These are phyloP conservation scores for Epinephelus awoara DNA, from an alignment of 2,797 vertebrate genomes.

Conservation along the genomic window DNA sequence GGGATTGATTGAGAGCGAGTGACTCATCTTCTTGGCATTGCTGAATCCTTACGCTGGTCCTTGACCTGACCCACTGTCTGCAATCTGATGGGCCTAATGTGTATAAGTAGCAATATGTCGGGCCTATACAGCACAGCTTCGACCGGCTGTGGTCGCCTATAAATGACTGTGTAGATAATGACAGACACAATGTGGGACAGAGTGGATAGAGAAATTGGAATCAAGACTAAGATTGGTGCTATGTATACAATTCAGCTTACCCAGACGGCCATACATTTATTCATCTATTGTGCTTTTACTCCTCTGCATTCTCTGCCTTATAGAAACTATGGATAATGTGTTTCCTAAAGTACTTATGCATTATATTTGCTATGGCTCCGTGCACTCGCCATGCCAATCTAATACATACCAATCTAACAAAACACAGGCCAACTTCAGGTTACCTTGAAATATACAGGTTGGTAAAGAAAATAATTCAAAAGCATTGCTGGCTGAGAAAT, in stretches of 20 bases:
- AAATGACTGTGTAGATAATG: slow-evolving; percentile 23
- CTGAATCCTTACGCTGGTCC: slow-evolving; percentile 56
- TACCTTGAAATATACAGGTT: slow-evolving; percentile 21
- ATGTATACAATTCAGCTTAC: slow-evolving; percentile 12
- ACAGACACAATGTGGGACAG: slow-evolving; percentile 10
- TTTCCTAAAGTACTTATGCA: slow-evolving; percentile 13
- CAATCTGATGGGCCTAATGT: slow-evolving; percentile 24
- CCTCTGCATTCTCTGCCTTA: slow-evolving; percentile 1
- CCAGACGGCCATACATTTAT: slow-evolving; percentile 17
- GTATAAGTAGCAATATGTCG: slow-evolving; percentile 4
- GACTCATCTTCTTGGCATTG: slow-evolving; percentile 64
- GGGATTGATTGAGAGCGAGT: slow-evolving; percentile 55
- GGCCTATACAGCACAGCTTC: slow-evolving; percentile 1
- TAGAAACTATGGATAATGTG: slow-evolving; percentile 17
- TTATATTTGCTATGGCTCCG: slow-evolving; percentile 8
- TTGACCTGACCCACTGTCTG: slow-evolving; percentile 63
- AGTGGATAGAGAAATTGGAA: slow-evolving; percentile 15
- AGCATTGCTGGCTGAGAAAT: not conserved
- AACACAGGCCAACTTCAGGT: slow-evolving; percentile 14
- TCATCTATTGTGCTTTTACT: slow-evolving; percentile 19
- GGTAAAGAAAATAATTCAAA: slow-evolving; percentile 14
- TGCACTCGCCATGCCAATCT: not conserved
- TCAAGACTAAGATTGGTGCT: slow-evolving; percentile 8
- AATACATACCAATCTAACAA: slow-evolving; percentile 15
- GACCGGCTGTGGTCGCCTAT: slow-evolving; percentile 10